These are phyloP conservation scores for Carassius carassius DNA, from an alignment of 2,113 vertebrate species.

Conservation along the genomic window DNA sequence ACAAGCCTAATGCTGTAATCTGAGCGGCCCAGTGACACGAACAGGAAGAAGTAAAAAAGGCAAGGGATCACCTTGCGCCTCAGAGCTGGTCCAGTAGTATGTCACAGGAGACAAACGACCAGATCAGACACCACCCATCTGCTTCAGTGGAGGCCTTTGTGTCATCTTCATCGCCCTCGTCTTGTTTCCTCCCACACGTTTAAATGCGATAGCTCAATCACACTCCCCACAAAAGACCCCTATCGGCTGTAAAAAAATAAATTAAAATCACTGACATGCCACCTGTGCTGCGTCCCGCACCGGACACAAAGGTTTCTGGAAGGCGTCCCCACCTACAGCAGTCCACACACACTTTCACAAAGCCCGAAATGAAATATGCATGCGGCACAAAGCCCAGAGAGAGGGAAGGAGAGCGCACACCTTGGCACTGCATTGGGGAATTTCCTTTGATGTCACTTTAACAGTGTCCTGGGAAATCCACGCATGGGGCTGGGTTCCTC, in stretches of 20 bases:
- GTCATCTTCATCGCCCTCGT: constrained; percentile 51
- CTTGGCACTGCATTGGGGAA: constrained; percentile 35
- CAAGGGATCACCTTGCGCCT: constrained; percentile 56
- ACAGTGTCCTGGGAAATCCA: constrained; percentile 19
- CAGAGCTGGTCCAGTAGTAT: constrained; percentile 39
- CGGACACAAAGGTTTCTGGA: constrained; percentile 39
- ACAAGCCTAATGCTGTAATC: constrained; percentile 58
- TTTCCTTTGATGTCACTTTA: constrained; percentile 56
- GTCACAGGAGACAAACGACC: constrained; percentile 58
- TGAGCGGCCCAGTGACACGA: constrained; percentile 35
- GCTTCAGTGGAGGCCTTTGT: constrained; percentile 61
- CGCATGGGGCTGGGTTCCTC: not conserved
- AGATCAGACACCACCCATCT: constrained; percentile 70
- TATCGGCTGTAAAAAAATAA: constrained; percentile 22
- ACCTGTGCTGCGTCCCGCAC: constrained; percentile 60
- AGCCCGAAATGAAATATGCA: constrained; percentile 57
- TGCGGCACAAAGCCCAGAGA: constrained; percentile 30
- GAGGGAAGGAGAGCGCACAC: constrained; percentile 26
- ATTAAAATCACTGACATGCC: constrained; percentile 56
- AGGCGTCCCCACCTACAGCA: constrained; percentile 43
- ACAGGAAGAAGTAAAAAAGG: constrained; percentile 21
- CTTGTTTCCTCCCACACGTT: constrained; percentile 44
- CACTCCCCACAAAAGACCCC: constrained; percentile 28
- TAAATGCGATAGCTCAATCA: constrained; percentile 31
- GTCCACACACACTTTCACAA: constrained; percentile 42